These are phyloP conservation scores for Emydura subglobosa DNA, from an alignment of 2,113 vertebrate species.

Conservation along the genomic window DNA sequence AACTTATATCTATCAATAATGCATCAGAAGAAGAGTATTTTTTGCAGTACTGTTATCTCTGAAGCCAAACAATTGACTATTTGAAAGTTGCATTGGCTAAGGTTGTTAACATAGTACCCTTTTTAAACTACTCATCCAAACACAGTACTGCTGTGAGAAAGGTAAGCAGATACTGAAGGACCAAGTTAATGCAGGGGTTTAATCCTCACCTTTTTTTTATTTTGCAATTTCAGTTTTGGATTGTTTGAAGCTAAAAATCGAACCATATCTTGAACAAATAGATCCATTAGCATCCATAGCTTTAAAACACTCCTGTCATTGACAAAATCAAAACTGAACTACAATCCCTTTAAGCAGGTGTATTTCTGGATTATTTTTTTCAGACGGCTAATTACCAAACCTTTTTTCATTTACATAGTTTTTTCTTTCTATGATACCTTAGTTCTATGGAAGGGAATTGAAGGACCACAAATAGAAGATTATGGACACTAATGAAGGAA, in stretches of 20 bases:
- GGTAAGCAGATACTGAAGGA: constrained; percentile 22
- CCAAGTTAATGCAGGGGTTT: background rate
- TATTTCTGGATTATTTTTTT: background rate
- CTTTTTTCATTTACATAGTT: background rate
- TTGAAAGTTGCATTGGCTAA: constrained; percentile 44
- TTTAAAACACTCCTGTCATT: background rate
- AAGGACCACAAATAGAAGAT: background rate
- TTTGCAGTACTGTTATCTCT: constrained; percentile 55
- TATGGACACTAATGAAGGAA: background rate
- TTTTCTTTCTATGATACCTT: background rate
- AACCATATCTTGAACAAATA: background rate
- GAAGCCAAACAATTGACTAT: constrained; percentile 52
- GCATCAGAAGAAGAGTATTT: constrained; percentile 71
- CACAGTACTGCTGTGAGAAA: background rate
- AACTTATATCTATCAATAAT: constrained; percentile 78
- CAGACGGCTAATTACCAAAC: background rate
- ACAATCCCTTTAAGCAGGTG: background rate
- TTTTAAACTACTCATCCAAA: constrained; percentile 47
- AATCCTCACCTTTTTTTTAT: background rate
- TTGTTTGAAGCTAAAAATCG: background rate
- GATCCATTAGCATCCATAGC: background rate
- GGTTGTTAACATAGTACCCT: background rate
- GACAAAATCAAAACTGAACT: background rate
- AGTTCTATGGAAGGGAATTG: background rate
- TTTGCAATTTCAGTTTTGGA: background rate